phyloP scores from a whole-genome alignment of 2,113 vertebrate species.

The Pachycephala philippinensis region DNA sequence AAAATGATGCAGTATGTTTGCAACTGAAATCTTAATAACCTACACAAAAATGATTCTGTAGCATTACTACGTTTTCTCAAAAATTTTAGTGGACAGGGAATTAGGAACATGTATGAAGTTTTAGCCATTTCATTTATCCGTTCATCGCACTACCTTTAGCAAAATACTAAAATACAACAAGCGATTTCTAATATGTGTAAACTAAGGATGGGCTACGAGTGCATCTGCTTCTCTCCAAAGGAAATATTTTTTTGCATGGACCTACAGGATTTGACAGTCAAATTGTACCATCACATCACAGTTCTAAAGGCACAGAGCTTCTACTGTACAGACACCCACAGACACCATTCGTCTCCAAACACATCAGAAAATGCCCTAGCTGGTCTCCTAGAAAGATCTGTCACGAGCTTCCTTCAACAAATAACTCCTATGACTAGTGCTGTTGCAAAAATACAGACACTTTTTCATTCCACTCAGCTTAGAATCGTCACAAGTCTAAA shows the following conservation, averaged over 20 bases:
- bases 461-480: background rate
- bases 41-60: background rate
- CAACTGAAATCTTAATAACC: background rate
- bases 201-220: background rate
- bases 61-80: background rate
- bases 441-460: background rate
- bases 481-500: background rate
- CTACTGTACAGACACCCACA: background rate
- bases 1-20: background rate
- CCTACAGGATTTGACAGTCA: background rate
- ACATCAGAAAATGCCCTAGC: background rate
- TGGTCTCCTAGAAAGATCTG: background rate
- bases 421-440: background rate
- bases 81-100: background rate
- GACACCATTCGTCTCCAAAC: background rate
- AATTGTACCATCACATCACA: background rate
- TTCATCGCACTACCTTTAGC: background rate
- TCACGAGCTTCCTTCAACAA: background rate
- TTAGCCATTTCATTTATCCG: background rate
- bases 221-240: background rate
- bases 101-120: background rate
- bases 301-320: background rate
- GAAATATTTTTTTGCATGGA: background rate
- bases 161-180: background rate
- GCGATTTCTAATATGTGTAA: background rate